phyloP scores from a whole-genome alignment of 2,113 vertebrate genomes.

The Grus americana region DNA sequence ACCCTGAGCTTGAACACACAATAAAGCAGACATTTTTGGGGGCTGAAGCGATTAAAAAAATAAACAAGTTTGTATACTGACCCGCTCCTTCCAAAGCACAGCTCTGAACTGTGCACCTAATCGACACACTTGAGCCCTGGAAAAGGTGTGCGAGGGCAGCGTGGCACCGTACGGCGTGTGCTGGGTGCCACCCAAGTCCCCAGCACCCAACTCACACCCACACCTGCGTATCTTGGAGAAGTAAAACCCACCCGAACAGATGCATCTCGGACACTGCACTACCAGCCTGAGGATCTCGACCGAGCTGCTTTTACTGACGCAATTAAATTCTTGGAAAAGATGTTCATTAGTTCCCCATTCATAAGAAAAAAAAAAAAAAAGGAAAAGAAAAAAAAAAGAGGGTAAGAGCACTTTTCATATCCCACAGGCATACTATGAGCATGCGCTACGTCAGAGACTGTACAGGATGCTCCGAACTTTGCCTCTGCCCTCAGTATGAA shows the following conservation, averaged over 20 bases:
- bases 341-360: neutral
- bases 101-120: neutral
- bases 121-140: neutral
- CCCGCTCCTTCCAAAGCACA: neutral
- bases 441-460: fast-evolving
- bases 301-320: neutral
- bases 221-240: neutral
- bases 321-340: neutral
- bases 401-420: neutral
- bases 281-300: neutral
- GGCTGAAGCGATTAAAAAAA: neutral
- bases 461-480: neutral
- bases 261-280: neutral
- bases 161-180: fast-evolving
- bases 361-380: neutral
- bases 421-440: neutral
- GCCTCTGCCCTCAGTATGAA: neutral
- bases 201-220: neutral
- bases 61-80: neutral
- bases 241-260: neutral
- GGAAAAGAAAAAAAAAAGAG: neutral
- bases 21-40: neutral
- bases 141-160: neutral
- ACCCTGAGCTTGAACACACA: neutral
- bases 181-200: neutral